Base-by-base conservation (phyloP, 2,888 invertebrate species). In the Drosophila formosana region DNA sequence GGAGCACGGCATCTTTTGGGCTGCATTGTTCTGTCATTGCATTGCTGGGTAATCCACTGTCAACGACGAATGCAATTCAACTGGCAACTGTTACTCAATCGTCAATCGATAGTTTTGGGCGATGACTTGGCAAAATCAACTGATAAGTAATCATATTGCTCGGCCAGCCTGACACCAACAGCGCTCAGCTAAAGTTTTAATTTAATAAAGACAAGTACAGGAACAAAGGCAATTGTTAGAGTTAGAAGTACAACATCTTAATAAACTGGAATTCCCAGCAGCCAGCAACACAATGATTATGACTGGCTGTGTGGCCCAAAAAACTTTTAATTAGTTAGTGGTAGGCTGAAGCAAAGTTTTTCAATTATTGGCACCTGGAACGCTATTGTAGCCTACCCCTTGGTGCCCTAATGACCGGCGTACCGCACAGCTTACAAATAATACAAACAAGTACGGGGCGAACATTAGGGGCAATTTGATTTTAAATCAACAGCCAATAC, bases 311-410 rank as follows among this genome's bases (percentile, higher is more conserved):
- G 55, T 23, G 30, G 55, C 46, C 60, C 39, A 37, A 56, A 70
- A 85, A 88, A 86, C 83, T 86, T 86, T 86, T 86, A 86, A 86
- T 86, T 86, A 71, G 80, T 68, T 62, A 79, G 83, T 37, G n/a
- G 37, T 80, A 75, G 80, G 82, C 80, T 41, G 61, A 49, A 57
- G 45, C 55, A 83, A 86, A 86, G 85, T 86, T 86, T 86, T 88
- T 86, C 85, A 86, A 86, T 86, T 86, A 86, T 86, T 83, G 82
- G 82, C 85, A 86, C 85, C 85, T 86, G 83, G 69, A 77, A 52
- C 66, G 58, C 53, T 39, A 39, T 39, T 34, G 11, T 11, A 34
- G 51, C 28, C 28, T 43, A 13, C 55, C 72, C 62, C 49, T 50
- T 37, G 4, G 37, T 47, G 47, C 46, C 51, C 37, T 63, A 77